Percentiles rank a stretch among this genome's conserved stretches.
Evolutionary conservation across 2,888 invertebrate genomes (phyloP).

Genomic region (Mythimna ferrago): DNA sequence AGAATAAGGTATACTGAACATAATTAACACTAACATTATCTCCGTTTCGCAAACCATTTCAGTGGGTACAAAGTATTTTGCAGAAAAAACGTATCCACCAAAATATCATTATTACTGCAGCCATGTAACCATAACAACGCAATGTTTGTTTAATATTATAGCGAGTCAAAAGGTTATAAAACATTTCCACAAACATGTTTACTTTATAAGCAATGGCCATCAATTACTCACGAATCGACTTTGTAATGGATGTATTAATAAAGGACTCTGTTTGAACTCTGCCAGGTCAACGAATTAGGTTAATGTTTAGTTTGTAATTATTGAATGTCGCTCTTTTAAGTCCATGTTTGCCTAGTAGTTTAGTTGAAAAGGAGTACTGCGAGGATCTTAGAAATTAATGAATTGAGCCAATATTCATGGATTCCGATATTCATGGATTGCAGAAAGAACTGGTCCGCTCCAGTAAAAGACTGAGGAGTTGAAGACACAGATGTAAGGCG

Average conservation of each 20-base stretch:
- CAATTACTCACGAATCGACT: conserved; percentile 55
- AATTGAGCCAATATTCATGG: too few relatives aligned
- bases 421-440: too few relatives aligned
- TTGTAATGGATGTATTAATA: conserved; percentile 52
- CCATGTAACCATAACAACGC: conserved; percentile 14
- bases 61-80: neutral
- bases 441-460: too few relatives aligned
- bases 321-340: conserved; percentile 45
- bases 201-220: conserved; percentile 46
- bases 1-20: too few relatives aligned
- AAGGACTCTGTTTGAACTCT: conserved; percentile 48
- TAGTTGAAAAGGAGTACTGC: neutral
- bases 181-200: conserved; percentile 42
- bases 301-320: conserved; percentile 57
- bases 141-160: conserved; percentile 41
- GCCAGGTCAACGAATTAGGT: conserved; percentile 59
- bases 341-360: conserved; percentile 48
- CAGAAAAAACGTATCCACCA: conserved; percentile 1
- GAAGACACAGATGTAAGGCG: too few relatives aligned
- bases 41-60: neutral
- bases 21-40: neutral
- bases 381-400: neutral
- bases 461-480: too few relatives aligned
- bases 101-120: conserved; percentile 12
- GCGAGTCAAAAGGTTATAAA: conserved; percentile 37